Evolutionary conservation across 2,888 invertebrate species (phyloP).

Genomic region (Leptopilina myrica): DNA sequence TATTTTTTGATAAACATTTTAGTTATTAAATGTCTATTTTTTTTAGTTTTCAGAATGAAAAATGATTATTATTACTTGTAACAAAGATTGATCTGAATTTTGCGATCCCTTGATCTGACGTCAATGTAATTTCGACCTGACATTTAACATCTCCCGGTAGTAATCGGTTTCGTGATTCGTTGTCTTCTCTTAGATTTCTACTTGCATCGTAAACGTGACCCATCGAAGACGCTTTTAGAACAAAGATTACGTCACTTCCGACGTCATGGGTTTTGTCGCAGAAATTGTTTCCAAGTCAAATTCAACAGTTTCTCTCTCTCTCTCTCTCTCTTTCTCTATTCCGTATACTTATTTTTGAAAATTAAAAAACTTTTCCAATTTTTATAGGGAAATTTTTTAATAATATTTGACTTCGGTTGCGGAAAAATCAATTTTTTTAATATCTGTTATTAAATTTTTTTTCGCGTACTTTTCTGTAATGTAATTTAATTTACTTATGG

Average conservation of each 20-base stretch:
- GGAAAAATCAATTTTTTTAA: too few relatives aligned
- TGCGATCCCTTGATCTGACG: not conserved
- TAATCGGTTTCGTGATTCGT: constrained; percentile 38
- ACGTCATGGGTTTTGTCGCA: constrained; percentile 34
- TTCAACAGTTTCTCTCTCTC: not conserved
- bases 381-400: too few relatives aligned
- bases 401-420: too few relatives aligned
- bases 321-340: not conserved
- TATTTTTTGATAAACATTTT: too few relatives aligned
- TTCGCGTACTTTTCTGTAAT: too few relatives aligned
- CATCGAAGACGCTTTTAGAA: constrained; percentile 53
- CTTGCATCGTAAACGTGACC: constrained; percentile 42
- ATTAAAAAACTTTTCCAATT: too few relatives aligned
- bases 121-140: constrained; percentile 21
- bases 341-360: too few relatives aligned
- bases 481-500: too few relatives aligned
- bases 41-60: too few relatives aligned
- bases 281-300: not conserved
- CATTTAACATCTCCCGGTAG: constrained; percentile 18
- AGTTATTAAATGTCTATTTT: too few relatives aligned
- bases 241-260: constrained; percentile 48
- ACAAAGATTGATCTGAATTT: too few relatives aligned
- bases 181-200: constrained; percentile 27
- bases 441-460: too few relatives aligned
- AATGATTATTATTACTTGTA: not conserved